Base-by-base conservation (phyloP, 2,888 invertebrate species). In the Drosophila subquinaria region DNA sequence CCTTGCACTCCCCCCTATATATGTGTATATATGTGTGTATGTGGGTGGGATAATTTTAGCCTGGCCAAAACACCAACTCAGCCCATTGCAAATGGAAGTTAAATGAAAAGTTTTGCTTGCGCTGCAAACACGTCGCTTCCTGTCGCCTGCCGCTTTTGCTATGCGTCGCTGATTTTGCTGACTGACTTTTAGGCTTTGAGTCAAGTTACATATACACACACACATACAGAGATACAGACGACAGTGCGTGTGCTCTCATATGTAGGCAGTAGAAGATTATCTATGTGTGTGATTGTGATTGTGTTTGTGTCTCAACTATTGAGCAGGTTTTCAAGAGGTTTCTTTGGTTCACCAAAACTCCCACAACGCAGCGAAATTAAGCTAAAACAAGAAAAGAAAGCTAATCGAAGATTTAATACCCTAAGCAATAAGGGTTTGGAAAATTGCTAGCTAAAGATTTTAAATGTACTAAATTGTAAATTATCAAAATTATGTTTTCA, bases 31-130 rank as follows among this genome's bases (percentile, higher is more conserved):
- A 13, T n/a, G 27, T 33, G 62, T 67, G 63, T 27, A 40, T 42
- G 62, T 67, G 63, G 47, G 45, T 64, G 55, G 66, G 52, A 27
- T 51, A 63, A 47, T 47, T 45, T 45, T 48, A 33, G 45, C 36
- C 38, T 45, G 60, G 55, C 67, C 50, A 30, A 30, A 9, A 8
- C 2, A 30, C 40, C 11, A 30, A 9, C 6, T 2, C 35, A 9
- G 8, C 11, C 45, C 65, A 73, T 51, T 69, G 64, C 67, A 81
- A 57, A 83, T 75, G 75, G 73, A 90, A 88, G 90, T 89, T 87
- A 90, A 90, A 89, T 90, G 90, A 87, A 87, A 87, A 87, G 88
- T 87, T 87, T 90, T 90, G 89, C 86, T 90, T 90, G 90, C 89
- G 90, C 76, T 79, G 86, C 86, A 86, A 86, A 86, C 86, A 88